These are phyloP conservation scores for Prunella fulvescens DNA, from an alignment of 2,113 vertebrate species.

Conservation along the genomic window DNA sequence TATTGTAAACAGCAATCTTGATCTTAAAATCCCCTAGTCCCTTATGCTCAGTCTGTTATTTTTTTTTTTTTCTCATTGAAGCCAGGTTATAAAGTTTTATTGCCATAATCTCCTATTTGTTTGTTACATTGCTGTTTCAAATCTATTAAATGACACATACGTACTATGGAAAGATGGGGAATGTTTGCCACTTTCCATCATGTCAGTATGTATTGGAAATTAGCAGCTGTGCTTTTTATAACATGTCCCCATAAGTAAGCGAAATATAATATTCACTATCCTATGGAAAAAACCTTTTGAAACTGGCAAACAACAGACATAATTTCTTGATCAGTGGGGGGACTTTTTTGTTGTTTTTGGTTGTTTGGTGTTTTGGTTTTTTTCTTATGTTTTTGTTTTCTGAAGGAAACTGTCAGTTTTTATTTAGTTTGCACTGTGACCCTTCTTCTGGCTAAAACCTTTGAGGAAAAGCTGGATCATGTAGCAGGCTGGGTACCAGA, in stretches of 20 bases:
- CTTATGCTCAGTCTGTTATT: background rate
- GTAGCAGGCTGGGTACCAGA: background rate
- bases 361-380: background rate
- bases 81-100: background rate
- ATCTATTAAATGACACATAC: background rate
- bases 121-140: background rate
- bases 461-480: fast-evolving
- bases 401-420: background rate
- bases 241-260: background rate
- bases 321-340: background rate
- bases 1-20: background rate
- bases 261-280: background rate
- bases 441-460: background rate
- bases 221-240: background rate
- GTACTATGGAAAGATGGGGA: background rate
- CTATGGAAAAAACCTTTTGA: background rate
- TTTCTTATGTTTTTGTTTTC: background rate
- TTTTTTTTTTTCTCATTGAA: background rate
- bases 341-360: no score
- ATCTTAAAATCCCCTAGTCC: background rate
- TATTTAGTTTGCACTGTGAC: background rate
- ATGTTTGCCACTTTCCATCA: background rate
- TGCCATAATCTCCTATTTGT: background rate
- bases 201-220: background rate
- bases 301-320: fast-evolving